Conservation (phyloP, 1,140 invertebrate genomes). For the Scaptodrosophila lebanonensis region DNA sequence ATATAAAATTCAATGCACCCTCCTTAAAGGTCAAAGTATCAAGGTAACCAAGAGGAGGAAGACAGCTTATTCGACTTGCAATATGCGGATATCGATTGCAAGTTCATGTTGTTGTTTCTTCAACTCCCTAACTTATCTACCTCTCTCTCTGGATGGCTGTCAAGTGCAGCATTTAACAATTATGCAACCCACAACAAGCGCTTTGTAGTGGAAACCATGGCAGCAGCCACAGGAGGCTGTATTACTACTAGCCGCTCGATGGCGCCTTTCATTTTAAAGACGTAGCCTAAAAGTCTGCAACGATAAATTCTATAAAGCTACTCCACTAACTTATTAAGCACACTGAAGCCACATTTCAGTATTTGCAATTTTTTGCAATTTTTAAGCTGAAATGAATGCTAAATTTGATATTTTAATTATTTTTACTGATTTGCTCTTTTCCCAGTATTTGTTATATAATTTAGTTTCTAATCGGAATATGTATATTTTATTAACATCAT, state of each 20-base stretch:
- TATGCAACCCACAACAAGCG: background rate
- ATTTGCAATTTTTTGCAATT: no score
- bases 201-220: conserved; percentile 44
- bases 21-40: conserved; percentile 22
- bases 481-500: no score
- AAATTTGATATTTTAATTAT: no score
- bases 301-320: conserved; percentile 3
- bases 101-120: conserved; percentile 31
- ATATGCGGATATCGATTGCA: conserved; percentile 40
- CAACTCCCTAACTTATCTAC: background rate
- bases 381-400: no score
- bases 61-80: conserved; percentile 8
- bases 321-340: no score
- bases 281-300: conserved; percentile 41
- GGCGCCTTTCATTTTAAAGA: conserved; percentile 19
- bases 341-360: no score
- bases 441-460: no score
- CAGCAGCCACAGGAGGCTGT: conserved; percentile 19
- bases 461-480: no score
- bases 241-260: background rate
- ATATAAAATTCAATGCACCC: conserved; percentile 10
- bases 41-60: background rate
- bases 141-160: conserved; percentile 24
- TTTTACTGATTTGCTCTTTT: no score
- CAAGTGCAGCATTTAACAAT: conserved; percentile 28